Conservation (phyloP, 92 coral and sea anemone species). For the Palythoa grandis region DNA sequence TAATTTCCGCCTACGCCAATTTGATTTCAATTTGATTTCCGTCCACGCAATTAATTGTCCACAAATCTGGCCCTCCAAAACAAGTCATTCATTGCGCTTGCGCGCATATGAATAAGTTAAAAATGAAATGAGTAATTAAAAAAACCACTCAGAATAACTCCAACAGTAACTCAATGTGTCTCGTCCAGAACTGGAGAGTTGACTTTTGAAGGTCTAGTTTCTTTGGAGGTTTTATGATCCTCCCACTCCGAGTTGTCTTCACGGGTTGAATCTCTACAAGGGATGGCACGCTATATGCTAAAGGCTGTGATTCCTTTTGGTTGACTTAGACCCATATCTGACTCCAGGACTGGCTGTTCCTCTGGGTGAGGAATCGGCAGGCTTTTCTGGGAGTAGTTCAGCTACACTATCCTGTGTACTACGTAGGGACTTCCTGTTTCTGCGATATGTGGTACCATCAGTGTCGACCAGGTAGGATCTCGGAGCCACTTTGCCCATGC, state of each 20-base stretch:
- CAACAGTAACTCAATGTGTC: conserved; percentile 17
- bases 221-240: conserved; percentile 11
- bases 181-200: background rate
- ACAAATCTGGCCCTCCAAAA: too few relatives aligned
- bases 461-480: conserved; percentile 52
- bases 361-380: conserved; percentile 15
- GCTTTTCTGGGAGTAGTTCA: background rate
- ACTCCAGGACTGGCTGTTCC: background rate
- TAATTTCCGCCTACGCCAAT: too few relatives aligned
- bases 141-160: background rate
- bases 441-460: conserved; percentile 44
- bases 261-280: conserved; percentile 1
- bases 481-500: conserved; percentile 54
- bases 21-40: too few relatives aligned
- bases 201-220: background rate
- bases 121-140: too few relatives aligned
- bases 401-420: conserved; percentile 33
- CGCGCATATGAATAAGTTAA: too few relatives aligned
- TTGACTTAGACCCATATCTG: background rate
- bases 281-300: conserved; percentile 4
- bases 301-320: conserved; percentile 7
- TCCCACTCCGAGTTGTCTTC: conserved; percentile 12
- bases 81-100: too few relatives aligned
- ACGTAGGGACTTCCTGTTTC: conserved; percentile 58
- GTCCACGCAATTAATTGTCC: too few relatives aligned